Conservation (phyloP, 2,888 invertebrate species). For the Aricia artaxerxes region DNA sequence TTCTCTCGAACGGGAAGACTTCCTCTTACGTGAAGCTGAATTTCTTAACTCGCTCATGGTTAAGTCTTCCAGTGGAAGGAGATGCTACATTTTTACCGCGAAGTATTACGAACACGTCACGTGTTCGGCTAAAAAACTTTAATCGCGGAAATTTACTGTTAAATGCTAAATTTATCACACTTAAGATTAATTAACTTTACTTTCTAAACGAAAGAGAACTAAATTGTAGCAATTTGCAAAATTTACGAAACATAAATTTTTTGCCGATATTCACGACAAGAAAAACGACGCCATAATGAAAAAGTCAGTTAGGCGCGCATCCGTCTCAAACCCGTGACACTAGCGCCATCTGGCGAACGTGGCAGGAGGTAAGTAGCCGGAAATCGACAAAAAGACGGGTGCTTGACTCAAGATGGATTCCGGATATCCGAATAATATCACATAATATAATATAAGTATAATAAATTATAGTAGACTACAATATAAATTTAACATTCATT, state of each 20-base stretch:
- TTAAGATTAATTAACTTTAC: too few relatives aligned
- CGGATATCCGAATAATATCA: background rate
- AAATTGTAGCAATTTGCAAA: too few relatives aligned
- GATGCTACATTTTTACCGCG: background rate
- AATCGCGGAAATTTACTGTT: too few relatives aligned
- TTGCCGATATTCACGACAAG: too few relatives aligned
- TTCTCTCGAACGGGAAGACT: slow-evolving; percentile 2
- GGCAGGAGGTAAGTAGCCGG: background rate
- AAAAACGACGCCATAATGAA: too few relatives aligned
- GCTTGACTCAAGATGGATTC: background rate
- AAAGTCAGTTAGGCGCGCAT: too few relatives aligned
- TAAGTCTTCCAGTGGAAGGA: background rate
- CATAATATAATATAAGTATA: too few relatives aligned
- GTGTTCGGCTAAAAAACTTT: background rate
- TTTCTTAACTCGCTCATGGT: background rate
- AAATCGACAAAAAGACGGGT: background rate
- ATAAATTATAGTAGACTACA: too few relatives aligned
- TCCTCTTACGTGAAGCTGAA: background rate
- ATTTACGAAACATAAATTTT: too few relatives aligned
- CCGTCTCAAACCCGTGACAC: background rate
- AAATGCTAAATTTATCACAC: too few relatives aligned
- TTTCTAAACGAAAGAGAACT: too few relatives aligned
- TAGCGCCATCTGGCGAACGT: background rate
- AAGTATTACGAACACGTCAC: background rate
- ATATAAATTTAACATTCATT: too few relatives aligned